Conservation (phyloP, 1,140 invertebrate genomes). For the Chrysoperla carnea region DNA sequence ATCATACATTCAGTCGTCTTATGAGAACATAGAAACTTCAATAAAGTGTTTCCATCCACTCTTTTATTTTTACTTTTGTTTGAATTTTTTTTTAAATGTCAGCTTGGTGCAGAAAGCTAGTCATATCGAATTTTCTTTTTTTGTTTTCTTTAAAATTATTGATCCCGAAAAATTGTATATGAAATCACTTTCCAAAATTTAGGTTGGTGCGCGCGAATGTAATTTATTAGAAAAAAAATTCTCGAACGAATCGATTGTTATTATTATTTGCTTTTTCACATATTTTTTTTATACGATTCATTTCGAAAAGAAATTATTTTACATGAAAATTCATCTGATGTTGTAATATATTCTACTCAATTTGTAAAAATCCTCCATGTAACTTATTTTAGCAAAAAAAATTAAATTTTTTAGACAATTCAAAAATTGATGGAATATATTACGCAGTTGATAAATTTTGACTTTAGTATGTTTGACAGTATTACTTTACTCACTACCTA, state of each 20-base stretch:
- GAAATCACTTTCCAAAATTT: not conserved
- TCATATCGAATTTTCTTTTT: not conserved
- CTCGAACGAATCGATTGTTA: not conserved
- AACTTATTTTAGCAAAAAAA: no score
- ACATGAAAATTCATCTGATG: no score
- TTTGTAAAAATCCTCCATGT: no score
- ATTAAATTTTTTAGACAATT: no score
- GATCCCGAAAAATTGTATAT: not conserved
- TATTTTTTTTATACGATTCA: not conserved
- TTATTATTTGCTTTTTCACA: not conserved
- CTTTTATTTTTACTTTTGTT: not conserved
- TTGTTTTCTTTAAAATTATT: not conserved
- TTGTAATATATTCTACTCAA: no score
- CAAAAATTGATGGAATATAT: no score
- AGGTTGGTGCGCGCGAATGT: not conserved
- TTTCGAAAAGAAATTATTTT: not conserved
- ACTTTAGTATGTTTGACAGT: no score
- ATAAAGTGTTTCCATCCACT: not conserved
- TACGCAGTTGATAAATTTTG: no score
- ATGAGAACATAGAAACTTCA: not conserved
- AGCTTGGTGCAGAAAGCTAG: conserved; percentile 2
- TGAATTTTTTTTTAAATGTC: not conserved
- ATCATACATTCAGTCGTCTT: not conserved
- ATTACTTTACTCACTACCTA: no score
- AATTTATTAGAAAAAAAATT: not conserved